These are phyloP conservation scores for Ptychodera flava DNA, from an alignment of 35 echinoderm and acorn worm genomes.

Conservation along the genomic window DNA sequence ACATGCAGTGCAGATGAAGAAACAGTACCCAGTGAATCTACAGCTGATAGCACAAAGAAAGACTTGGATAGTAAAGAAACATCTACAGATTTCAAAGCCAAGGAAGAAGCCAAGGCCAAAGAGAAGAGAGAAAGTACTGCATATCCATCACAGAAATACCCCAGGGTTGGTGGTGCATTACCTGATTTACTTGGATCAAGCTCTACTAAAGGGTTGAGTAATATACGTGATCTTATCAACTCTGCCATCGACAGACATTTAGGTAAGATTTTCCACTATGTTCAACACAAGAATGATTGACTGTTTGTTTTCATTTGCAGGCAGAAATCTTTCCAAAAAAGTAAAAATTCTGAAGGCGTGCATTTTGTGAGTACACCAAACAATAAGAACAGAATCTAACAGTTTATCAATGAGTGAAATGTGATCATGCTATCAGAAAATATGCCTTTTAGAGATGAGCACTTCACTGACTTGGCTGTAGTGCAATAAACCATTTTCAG, in stretches of 20 bases:
- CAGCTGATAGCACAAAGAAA: neutral
- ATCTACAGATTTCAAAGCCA: neutral
- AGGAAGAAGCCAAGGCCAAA: neutral
- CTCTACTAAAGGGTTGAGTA: slow-evolving; percentile 48
- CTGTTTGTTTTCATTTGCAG: no score
- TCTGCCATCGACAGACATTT: slow-evolving; percentile 90
- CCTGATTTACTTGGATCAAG: slow-evolving; percentile 31
- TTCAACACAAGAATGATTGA: neutral
- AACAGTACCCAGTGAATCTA: neutral
- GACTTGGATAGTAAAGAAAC: neutral
- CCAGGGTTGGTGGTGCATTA: neutral
- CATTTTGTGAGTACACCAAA: no score
- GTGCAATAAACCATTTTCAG: no score
- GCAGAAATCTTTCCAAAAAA: no score
- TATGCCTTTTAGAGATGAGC: no score
- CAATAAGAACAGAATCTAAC: no score
- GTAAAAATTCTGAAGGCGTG: no score
- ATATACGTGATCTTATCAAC: slow-evolving; percentile 91
- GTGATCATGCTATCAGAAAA: no score
- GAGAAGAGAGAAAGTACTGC: no score
- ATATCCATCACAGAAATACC: slow-evolving; percentile 14
- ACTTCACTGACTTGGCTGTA: no score
- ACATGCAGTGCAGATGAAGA: slow-evolving; percentile 91
- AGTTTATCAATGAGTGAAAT: no score
- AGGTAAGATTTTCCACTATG: slow-evolving; percentile 34